A percentile compares a stretch with the other conserved stretches of the same genome.
These are phyloP conservation scores for Embidobia sp. DNA, from an alignment of 2,888 invertebrate genomes.

Conservation along the genomic window DNA sequence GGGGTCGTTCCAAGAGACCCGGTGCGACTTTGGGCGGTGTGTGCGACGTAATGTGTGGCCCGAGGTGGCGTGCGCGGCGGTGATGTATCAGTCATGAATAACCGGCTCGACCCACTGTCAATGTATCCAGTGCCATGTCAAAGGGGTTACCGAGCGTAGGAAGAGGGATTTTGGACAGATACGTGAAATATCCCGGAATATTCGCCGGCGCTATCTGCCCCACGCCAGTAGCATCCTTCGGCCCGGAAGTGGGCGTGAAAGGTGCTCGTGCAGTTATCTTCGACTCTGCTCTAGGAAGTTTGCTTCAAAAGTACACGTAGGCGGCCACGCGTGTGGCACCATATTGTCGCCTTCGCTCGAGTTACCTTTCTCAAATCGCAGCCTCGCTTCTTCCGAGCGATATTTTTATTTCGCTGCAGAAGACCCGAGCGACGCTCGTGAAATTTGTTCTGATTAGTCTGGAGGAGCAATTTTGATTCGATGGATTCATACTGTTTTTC, in stretches of 20 bases:
- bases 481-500: too few relatives aligned
- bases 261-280: conserved; percentile 72
- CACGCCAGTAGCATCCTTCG: conserved; percentile 69
- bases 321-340: conserved; percentile 61
- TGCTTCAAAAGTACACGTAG: conserved; percentile 63
- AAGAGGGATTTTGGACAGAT: conserved; percentile 67
- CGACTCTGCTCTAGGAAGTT: conserved; percentile 61
- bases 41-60: too few relatives aligned
- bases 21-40: too few relatives aligned
- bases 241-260: conserved; percentile 76
- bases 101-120: conserved; percentile 67
- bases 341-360: conserved; percentile 34
- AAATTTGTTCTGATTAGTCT: too few relatives aligned
- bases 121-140: conserved; percentile 59
- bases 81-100: conserved; percentile 71
- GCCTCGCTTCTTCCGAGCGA: conserved; percentile 28
- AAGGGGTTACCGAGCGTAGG: conserved; percentile 66
- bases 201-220: conserved; percentile 67
- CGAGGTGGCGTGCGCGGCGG: too few relatives aligned
- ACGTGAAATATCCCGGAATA: conserved; percentile 64
- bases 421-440: too few relatives aligned
- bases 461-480: too few relatives aligned
- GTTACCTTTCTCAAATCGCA: conserved; percentile 30
- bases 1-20: too few relatives aligned
- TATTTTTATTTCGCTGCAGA: conserved; percentile 12